Base-by-base conservation (phyloP, 2,113 vertebrate species). In the Isurus oxyrinchus region DNA sequence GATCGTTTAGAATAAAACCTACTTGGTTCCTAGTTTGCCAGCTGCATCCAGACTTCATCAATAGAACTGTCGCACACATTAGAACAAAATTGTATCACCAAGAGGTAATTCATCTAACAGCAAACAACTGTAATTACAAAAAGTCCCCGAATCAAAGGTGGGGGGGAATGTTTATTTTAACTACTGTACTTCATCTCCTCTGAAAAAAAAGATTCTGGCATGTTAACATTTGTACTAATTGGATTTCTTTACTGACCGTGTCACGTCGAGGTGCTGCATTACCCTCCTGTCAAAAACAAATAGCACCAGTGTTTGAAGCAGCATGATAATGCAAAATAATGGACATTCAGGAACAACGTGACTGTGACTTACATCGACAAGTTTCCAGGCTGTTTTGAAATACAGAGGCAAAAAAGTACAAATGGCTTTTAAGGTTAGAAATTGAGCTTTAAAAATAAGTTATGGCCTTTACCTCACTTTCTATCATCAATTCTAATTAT, bases 141-240 rank as follows among this genome's bases (percentile, higher is more conserved):
- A 53, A 53, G 55, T 6, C 25, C 67, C 88, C 49, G 0, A 53
- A 67, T 53, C 23, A 69, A 31, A 27, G 49, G 2, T 21, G 4
- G 66, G 16, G 87, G 61, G n/a, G 63, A 27, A 27, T 95, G 67
- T 25, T 55, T 95, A 53, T 53, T 95, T 95, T 72, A 72, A 95
- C 53, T 23, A 95, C 40, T 95, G 63, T 13, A 69, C 94, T 95
- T 95, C 67, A 95, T 95, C 94, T 95, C 57, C 55, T 59, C 49
- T 31, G 25, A 35, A 95, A 95, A 55, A 95, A 44, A 94, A 94
- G 44, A 95, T 10, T 11, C 66, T 72, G 44, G 94, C 67, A 55
- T 95, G 94, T 72, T 76, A 95, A 95, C 94, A 95, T 69, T 72
- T 25, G 44, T 72, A 76, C 67, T 95, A 95, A 95, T 69, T 95